Evolutionary conservation across 2,888 invertebrate genomes (phyloP).

Genomic region (Anarsia innoxiella): DNA sequence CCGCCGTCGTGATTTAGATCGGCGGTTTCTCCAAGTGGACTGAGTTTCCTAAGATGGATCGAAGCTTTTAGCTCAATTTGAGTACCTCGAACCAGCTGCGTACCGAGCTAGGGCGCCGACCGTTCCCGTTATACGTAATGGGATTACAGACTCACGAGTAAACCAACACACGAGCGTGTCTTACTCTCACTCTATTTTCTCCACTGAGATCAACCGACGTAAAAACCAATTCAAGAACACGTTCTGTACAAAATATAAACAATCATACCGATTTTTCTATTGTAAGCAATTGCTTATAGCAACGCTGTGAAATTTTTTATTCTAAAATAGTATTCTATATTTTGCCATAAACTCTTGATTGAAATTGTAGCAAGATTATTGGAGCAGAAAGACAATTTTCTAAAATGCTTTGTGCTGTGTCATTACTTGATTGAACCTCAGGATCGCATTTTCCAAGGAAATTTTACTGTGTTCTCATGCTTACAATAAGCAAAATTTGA

Average conservation of each 20-base stretch:
- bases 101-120: constrained; percentile 28
- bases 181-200: too few relatives aligned
- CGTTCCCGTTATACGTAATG: constrained; percentile 30
- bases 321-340: too few relatives aligned
- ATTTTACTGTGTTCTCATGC: too few relatives aligned
- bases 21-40: constrained; percentile 58
- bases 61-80: constrained; percentile 67
- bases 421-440: constrained; percentile 6
- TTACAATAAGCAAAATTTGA: too few relatives aligned
- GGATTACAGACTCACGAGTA: constrained; percentile 45
- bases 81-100: constrained; percentile 32
- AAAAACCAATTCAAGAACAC: too few relatives aligned
- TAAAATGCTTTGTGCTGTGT: constrained; percentile 9
- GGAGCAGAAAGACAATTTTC: constrained; percentile 9
- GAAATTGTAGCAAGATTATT: constrained; percentile 7
- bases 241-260: too few relatives aligned
- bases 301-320: too few relatives aligned
- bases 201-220: too few relatives aligned
- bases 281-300: too few relatives aligned
- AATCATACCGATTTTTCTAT: too few relatives aligned
- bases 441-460: neutral
- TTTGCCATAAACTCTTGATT: constrained; percentile 9
- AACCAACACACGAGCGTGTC: constrained; percentile 45
- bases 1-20: constrained; percentile 55
- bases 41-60: constrained; percentile 61